These are phyloP conservation scores for Neomorphus geoffroyi DNA, from an alignment of 2,797 vertebrate genomes.

Conservation along the genomic window DNA sequence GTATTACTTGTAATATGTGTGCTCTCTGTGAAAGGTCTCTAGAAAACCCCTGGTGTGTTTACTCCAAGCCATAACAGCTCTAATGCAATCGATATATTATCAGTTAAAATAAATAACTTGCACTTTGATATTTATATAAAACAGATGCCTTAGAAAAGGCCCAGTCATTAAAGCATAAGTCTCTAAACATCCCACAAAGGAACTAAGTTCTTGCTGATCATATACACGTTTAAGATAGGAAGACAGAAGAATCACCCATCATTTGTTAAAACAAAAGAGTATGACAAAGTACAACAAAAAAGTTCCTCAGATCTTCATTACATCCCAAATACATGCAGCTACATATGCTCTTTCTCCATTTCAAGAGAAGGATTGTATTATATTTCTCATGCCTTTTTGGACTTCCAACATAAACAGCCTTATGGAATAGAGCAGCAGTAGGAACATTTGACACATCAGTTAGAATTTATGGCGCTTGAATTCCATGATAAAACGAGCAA, in stretches of 20 bases:
- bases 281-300: not conserved
- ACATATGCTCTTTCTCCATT: not conserved
- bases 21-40: not conserved
- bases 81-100: not conserved
- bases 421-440: not conserved
- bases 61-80: not conserved
- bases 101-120: not conserved
- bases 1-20: too few relatives aligned
- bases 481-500: accelerated
- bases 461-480: not conserved
- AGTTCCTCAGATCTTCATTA: not conserved
- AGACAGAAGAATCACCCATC: not conserved
- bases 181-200: not conserved
- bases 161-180: not conserved
- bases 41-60: not conserved
- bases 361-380: not conserved
- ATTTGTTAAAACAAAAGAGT: not conserved
- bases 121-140: too few relatives aligned
- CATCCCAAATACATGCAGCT: not conserved
- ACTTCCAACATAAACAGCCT: not conserved
- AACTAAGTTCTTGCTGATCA: not conserved
- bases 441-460: not conserved
- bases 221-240: not conserved
- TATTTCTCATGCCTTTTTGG: not conserved
- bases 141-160: not conserved